Percentiles rank a stretch among this genome's conserved stretches.
phyloP scores from a whole-genome alignment of 2,888 invertebrate genomes.

The Nasonia oneida region DNA sequence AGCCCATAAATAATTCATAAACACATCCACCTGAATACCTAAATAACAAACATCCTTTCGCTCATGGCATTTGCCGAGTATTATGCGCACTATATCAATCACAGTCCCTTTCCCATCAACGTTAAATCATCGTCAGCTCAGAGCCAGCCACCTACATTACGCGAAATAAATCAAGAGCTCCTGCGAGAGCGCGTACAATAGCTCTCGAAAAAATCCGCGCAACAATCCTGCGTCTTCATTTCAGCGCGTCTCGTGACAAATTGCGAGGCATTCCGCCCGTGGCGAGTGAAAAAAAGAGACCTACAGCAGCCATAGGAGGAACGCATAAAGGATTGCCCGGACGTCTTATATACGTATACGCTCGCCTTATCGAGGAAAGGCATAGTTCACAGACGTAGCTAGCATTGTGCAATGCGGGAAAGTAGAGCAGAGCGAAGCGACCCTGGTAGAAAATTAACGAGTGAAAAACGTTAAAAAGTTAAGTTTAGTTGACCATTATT shows the following conservation, averaged over 20 bases:
- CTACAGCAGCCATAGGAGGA: background rate
- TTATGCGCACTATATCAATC: background rate
- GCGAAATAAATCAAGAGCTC: background rate
- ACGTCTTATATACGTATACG: background rate
- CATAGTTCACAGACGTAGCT: slow-evolving; percentile 23
- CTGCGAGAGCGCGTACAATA: background rate
- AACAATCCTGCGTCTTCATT: slow-evolving; percentile 32
- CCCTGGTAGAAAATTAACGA: no score
- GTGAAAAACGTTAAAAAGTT: no score
- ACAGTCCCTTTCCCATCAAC: background rate
- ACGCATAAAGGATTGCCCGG: slow-evolving; percentile 12
- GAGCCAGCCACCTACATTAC: background rate
- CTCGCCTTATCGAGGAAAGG: slow-evolving; percentile 29
- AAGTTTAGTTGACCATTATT: no score
- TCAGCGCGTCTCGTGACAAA: slow-evolving; percentile 19
- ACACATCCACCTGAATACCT: background rate
- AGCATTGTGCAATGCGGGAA: slow-evolving; percentile 6
- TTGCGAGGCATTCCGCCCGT: background rate
- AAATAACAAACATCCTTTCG: slow-evolving; percentile 9
- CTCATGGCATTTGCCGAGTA: background rate
- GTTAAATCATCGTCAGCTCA: background rate
- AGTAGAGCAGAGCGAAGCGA: slow-evolving; percentile 22
- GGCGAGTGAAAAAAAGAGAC: slow-evolving; percentile 3
- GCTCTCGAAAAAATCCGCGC: background rate
- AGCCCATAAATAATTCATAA: slow-evolving; percentile 2